Evolutionary conservation across 2,797 vertebrate species (phyloP), one percentile per base, ranked within the genome.

Genomic region (Sebastes variabilis): DNA sequence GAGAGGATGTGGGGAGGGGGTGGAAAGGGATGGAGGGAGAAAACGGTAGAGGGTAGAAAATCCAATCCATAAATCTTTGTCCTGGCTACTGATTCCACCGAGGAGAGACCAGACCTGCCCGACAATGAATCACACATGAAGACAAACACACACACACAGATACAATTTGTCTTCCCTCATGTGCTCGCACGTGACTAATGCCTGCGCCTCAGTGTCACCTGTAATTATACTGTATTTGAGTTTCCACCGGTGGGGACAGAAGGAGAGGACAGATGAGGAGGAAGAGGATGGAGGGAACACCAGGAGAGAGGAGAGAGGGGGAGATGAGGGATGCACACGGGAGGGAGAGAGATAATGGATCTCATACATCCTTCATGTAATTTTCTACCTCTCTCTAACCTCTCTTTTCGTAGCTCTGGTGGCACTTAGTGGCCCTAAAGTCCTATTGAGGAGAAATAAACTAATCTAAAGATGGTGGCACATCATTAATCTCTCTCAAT

Each of bases 151-250:
- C 78, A 62, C 75, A 62, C 75, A 62, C 75, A 66, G 62, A 81
- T 36, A 42, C 61, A 73, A 73, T 86, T 75, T 80, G 69, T 82
- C 77, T 75, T 71, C 72, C 73, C 77, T 38, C 73, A 61, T 72
- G 77, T 61, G 71, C 73, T 86, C 80, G 59, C 77, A 76, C 52
- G 32, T 65, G 61, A 71, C 70, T 78, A 77, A 87, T 83, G 72
- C 75, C 68, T 72, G 78, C 4, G 9, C 62, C 79, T 77, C 72
- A 3, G 46, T 65, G 86, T 84, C 85, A 77, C 80, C 81, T 87
- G 88, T 88, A 94, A 92, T 93, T 94, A 91, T 89, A 89, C 83
- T 77, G 72, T 72, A 61, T 86, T 84, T 83, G 77, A 85, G 84
- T 84, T 86, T 89, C 66, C 70, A 77, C 70, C 25, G 3, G 16